Evolutionary conservation across 2,888 invertebrate species (phyloP), one percentile per base, ranked within the genome.

Genomic region (Rhyacophila evoluta): DNA sequence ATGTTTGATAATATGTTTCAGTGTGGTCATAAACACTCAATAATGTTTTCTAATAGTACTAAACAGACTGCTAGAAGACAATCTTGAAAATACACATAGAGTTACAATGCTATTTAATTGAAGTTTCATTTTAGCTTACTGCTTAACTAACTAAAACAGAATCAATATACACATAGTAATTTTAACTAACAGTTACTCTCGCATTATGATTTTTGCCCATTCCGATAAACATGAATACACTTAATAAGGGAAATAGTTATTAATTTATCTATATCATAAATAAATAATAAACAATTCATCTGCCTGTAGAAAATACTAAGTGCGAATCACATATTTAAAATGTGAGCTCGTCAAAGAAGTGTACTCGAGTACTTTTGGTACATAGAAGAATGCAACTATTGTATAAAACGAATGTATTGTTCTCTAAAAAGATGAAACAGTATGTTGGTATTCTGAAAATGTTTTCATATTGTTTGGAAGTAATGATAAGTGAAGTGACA

Each of bases 1-100:
- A 81, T 82, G 82, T 81, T 77, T 81, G 79, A 81, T 78, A 78
- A 77, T 68, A 78, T 82, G 81, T 82, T 74, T 76, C 41, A 78
- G 82, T 82, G 82, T 82, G 72, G 55, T 78, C 75, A 80, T 71
- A 79, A 74, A 79, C 75, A 80, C 74, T 69, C 33, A 72, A 55
- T 72, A 72, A 72, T 55, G 33, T 33, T 72, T 72, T 25, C 72
- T 72, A 72, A 36, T 68, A 28, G 29, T 73, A 73, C 67, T 75
- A 69, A 69, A 19, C 19, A 37, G 68, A 69, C 27, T 72, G 72
- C 36, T 36, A 25, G 29, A 72, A 33, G 36, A 33, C 36, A 72
- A 72, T 72, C 72, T 37, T 19, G 36, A 68, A 37, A 36, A 27
- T 73, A 73, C 33, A 36, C 37, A 69, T 69, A 75, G 25, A 75